These are phyloP conservation scores for Passer montanus DNA, from an alignment of 2,113 vertebrate species.

Conservation along the genomic window DNA sequence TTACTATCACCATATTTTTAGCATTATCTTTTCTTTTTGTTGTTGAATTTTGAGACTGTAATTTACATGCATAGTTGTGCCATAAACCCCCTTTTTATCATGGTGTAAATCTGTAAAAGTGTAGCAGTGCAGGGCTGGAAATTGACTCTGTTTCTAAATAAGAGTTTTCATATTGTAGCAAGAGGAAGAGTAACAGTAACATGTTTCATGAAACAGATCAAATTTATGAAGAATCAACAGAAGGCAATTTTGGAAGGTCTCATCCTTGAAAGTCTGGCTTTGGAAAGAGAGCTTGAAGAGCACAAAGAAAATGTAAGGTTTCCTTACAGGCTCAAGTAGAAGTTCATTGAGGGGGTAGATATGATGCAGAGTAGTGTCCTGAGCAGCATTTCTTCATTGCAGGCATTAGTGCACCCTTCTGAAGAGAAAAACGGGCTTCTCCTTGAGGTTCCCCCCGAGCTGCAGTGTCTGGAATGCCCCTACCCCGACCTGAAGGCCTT, in stretches of 20 bases:
- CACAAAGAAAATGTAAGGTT: constrained; percentile 76
- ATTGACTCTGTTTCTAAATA: background rate
- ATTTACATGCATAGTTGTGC: background rate
- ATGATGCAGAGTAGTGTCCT: background rate
- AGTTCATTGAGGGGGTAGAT: background rate
- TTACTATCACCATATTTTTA: background rate
- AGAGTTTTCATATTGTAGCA: background rate
- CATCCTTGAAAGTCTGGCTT: constrained; percentile 64
- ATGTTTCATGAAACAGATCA: constrained; percentile 72
- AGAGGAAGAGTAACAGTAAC: background rate
- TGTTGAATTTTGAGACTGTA: background rate
- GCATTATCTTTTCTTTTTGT: background rate
- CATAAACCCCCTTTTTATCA: background rate
- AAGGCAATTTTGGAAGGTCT: constrained; percentile 75
- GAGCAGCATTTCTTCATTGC: background rate
- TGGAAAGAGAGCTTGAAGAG: constrained; percentile 77
- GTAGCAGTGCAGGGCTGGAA: background rate
- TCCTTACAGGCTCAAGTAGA: background rate
- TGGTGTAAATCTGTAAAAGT: background rate
- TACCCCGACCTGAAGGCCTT: constrained; percentile 81
- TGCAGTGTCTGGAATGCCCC: constrained; percentile 82
- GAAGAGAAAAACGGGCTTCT: constrained; percentile 57
- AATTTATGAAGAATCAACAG: constrained; percentile 84
- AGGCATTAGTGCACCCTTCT: constrained; percentile 33
- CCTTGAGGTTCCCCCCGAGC: constrained; percentile 73